A percentile compares a stretch with the other conserved stretches of the same genome.
phyloP scores from a whole-genome alignment of 1,140 invertebrate species.

The Brachionus plicatilis region DNA sequence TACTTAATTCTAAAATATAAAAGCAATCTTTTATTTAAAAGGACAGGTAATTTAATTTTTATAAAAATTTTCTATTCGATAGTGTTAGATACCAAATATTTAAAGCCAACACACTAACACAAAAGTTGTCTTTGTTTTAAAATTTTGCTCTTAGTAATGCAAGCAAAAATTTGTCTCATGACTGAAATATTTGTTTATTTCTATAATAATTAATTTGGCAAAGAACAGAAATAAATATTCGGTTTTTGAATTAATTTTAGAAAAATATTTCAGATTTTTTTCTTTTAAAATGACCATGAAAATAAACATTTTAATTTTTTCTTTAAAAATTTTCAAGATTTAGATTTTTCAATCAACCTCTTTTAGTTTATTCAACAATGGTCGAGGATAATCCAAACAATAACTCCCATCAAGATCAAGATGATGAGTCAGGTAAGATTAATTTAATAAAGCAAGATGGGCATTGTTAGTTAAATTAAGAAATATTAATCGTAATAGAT shows the following conservation, averaged over 20 bases:
- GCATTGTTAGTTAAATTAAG: neutral
- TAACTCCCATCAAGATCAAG: neutral
- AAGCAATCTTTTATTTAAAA: neutral
- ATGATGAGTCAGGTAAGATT: neutral
- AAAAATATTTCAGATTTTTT: neutral
- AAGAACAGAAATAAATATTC: neutral
- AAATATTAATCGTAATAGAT: neutral
- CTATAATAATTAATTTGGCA: neutral
- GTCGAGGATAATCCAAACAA: conserved; percentile 6
- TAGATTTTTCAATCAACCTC: neutral
- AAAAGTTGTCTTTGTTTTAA: neutral
- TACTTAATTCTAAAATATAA: neutral
- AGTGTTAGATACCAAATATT: neutral
- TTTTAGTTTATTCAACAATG: neutral
- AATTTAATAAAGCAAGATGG: neutral
- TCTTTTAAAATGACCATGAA: neutral
- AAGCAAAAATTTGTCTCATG: neutral
- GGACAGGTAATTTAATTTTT: neutral
- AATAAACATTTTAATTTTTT: neutral
- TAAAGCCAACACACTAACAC: neutral
- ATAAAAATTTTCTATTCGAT: neutral
- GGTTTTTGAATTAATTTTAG: neutral
- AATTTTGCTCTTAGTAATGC: neutral
- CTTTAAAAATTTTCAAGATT: neutral
- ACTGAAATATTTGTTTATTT: neutral